Evolutionary conservation across 2,113 vertebrate species (phyloP).

Genomic region (Leuciscus idus): DNA sequence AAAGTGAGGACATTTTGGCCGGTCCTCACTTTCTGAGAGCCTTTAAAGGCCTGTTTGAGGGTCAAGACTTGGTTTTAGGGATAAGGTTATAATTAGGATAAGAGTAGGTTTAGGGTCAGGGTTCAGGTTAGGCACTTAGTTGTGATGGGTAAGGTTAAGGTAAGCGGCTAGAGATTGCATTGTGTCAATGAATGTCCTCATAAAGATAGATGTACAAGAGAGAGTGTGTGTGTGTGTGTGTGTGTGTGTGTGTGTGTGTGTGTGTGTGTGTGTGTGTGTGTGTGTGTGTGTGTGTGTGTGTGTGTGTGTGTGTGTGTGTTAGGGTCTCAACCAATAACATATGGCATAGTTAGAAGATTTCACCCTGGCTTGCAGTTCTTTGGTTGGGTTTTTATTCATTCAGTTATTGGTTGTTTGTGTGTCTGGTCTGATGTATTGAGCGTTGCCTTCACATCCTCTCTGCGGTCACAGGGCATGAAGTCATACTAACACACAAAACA

Average conservation of each 20-base stretch:
- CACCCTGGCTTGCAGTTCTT: constrained; percentile 5
- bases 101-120: no score
- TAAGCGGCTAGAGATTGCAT: no score
- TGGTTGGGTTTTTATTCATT: constrained; percentile 11
- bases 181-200: no score
- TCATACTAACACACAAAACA: constrained; percentile 16
- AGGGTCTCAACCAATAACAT: constrained; percentile 33
- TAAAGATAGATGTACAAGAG: no score
- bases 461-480: background rate
- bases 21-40: no score
- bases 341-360: constrained; percentile 11
- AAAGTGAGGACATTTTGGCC: no score
- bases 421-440: constrained; percentile 19
- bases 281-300: constrained; percentile 9
- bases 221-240: background rate
- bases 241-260: constrained; percentile 13
- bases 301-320: constrained; percentile 11
- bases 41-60: no score
- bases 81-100: no score
- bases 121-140: no score
- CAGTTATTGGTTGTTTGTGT: constrained; percentile 27
- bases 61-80: no score
- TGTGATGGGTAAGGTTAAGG: no score
- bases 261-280: background rate
- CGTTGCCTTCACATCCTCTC: background rate